Evolutionary conservation across 2,888 invertebrate species (phyloP), one percentile per base, ranked within the genome.

Genomic region (Drosophila tanythrix): DNA sequence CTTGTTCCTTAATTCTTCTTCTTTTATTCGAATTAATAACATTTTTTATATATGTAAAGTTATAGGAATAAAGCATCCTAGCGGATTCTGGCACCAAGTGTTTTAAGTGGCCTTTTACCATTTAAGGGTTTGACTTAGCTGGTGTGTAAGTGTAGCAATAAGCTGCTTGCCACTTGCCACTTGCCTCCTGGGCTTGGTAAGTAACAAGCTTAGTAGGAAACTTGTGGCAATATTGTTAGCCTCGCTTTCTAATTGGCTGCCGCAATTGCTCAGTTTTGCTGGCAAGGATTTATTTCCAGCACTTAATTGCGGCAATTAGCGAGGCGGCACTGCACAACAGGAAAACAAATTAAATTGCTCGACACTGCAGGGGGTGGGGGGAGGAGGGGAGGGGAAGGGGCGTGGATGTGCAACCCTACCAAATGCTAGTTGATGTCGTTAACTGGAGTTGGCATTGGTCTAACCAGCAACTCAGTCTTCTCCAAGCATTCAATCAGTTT

Each of bases 231-330:
- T 46, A 62, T 55, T 35, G 58, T 62, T 61, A 50, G 69, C 52
- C 15, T 38, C 29, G 56, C 59, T 70, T 60, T 66, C 72, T 79
- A 82, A 88, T 82, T 88, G 73, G 74, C 71, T 58, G 60, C 46
- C 40, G 65, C 57, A 31, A 35, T 38, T 61, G 79, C 46, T 36
- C 36, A 62, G 67, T 59, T 69, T 60, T 36, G 48, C 48, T 40
- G 60, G 69, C 74, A 70, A 88, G 89, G 89, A 90, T 83, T 83
- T 68, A 69, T 69, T 70, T 66, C 63, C 84, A 61, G 74, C 70
- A 73, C 70, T 89, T 84, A 88, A 84, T 89, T 88, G 83, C 83
- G 1, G 83, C 86, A 88, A 85, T 89, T 88, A 85, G 80, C 43
- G 61, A 53, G 67, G 63, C 75, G 61, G 55, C 81, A 84, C 8